These are phyloP conservation scores for Gadus chalcogrammus DNA, from an alignment of 2,113 vertebrate genomes.

Conservation along the genomic window DNA sequence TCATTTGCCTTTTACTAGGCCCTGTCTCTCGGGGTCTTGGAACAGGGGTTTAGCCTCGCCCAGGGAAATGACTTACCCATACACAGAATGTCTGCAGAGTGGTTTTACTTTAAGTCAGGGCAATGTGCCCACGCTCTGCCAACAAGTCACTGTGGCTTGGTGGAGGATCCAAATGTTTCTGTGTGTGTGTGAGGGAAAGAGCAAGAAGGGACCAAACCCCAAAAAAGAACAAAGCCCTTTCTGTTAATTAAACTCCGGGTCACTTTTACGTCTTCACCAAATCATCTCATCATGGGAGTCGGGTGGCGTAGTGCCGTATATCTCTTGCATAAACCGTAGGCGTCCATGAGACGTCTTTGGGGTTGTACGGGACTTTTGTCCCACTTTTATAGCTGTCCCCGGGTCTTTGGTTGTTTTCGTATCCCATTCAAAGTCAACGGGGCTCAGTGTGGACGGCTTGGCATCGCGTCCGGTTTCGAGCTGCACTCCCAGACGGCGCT, in stretches of 20 bases:
- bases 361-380: background rate
- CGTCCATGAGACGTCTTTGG: slow-evolving; percentile 22
- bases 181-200: slow-evolving; percentile 1
- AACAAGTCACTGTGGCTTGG: slow-evolving; percentile 46
- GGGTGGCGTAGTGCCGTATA: background rate
- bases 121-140: slow-evolving; percentile 33
- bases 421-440: background rate
- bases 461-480: background rate
- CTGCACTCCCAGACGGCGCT: background rate
- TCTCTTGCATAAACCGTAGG: slow-evolving; percentile 21
- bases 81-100: slow-evolving; percentile 51
- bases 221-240: slow-evolving; percentile 14
- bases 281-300: too few relatives aligned
- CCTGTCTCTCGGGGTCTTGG: slow-evolving; percentile 52
- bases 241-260: slow-evolving; percentile 20
- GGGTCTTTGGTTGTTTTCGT: background rate
- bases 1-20: slow-evolving; percentile 59
- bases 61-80: slow-evolving; percentile 44
- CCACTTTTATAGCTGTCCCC: too few relatives aligned
- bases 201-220: slow-evolving; percentile 10
- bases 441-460: background rate
- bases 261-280: too few relatives aligned
- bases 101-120: slow-evolving; percentile 42
- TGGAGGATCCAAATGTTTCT: slow-evolving; percentile 28
- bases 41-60: slow-evolving; percentile 49